Base-by-base conservation (phyloP, 2,113 vertebrate genomes). In the Eublepharis macularius region DNA sequence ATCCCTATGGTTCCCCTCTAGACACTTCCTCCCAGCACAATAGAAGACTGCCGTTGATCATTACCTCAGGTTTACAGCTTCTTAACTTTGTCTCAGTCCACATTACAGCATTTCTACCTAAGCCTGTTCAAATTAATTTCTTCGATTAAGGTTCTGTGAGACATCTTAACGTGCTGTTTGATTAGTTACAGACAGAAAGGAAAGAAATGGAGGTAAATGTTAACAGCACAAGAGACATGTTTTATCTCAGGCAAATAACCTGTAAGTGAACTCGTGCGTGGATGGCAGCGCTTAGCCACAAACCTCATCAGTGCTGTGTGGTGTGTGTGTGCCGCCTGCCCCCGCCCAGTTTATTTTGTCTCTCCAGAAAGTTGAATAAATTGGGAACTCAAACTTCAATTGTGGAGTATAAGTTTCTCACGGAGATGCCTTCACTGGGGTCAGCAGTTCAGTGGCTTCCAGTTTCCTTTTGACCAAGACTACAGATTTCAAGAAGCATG, bases 391-490 rank as follows among this genome's bases (percentile, higher is more conserved):
- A 32, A 69, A 63, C n/a, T 60, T 49, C 43, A 72, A 72, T 65
- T 49, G 19, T 41, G n/a, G 47, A 26, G 66, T n/a, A 43, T 63
- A 45, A 29, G 76, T 75, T 80, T 83, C 81, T 80, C 81, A 80
- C 81, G 70, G 76, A 68, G 69, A 83, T 78, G 54, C 32, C 43
- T 68, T 83, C 57, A 9, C 24, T n/a, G 2, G 41, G 68, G 68
- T 83, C 80, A 72, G 32, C 29, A 72, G 75, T 82, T 78, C 69
- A 54, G 39, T n/a, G 26, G 76, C 36, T 80, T 83, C 76, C 21
- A 21, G 74, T 82, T 87, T 77, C 51, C 54, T 86, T 86, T 78
- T 49, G 57, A 83, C 54, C 57, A 82, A 72, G 75, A 51, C 26
- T 43, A 36, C 26, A 65, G 66, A 78, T 87, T 73, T 78, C 51